Percentiles rank a stretch among this genome's conserved stretches.
phyloP scores from a whole-genome alignment of 23 tunicate genomes.

The Ciona savignyi region DNA sequence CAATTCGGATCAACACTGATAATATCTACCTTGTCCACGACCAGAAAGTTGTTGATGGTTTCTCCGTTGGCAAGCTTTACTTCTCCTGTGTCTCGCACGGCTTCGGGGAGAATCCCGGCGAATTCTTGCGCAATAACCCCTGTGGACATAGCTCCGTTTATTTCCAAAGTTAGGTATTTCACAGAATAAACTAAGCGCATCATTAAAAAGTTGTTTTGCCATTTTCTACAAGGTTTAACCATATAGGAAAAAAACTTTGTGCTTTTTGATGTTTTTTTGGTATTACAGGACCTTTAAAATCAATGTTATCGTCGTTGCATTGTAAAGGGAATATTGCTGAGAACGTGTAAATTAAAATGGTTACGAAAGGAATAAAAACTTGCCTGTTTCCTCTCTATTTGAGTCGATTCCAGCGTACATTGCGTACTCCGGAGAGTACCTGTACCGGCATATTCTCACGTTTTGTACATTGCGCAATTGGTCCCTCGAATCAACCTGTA shows the following conservation, averaged over 20 bases:
- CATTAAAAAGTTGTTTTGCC: no score
- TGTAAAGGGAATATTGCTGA: no score
- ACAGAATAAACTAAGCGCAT: no score
- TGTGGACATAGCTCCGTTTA: no score
- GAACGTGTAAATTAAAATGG: no score
- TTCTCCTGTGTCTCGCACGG: slow-evolving; percentile 90
- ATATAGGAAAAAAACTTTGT: no score
- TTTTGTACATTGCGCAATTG: slow-evolving; percentile 75
- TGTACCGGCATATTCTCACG: slow-evolving; percentile 54
- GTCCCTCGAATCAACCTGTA: slow-evolving; percentile 79
- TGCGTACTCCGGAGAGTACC: slow-evolving; percentile 81
- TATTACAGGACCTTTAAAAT: no score
- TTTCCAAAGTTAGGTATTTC: no score
- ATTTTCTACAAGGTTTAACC: no score
- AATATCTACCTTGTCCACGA: slow-evolving; percentile 79
- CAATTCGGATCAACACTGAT: not conserved
- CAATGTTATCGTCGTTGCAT: no score
- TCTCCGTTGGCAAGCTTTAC: slow-evolving; percentile 71
- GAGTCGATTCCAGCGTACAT: slow-evolving; percentile 88
- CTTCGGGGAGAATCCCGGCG: slow-evolving; percentile 73
- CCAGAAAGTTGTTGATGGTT: slow-evolving; percentile 75
- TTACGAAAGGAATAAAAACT: not conserved
- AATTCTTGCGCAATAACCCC: slow-evolving; percentile 96
- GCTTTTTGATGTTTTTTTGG: no score
- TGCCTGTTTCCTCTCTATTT: slow-evolving; percentile 68